Evolutionary conservation across 2,113 vertebrate species (phyloP).

Genomic region (Pseudonaja textilis): DNA sequence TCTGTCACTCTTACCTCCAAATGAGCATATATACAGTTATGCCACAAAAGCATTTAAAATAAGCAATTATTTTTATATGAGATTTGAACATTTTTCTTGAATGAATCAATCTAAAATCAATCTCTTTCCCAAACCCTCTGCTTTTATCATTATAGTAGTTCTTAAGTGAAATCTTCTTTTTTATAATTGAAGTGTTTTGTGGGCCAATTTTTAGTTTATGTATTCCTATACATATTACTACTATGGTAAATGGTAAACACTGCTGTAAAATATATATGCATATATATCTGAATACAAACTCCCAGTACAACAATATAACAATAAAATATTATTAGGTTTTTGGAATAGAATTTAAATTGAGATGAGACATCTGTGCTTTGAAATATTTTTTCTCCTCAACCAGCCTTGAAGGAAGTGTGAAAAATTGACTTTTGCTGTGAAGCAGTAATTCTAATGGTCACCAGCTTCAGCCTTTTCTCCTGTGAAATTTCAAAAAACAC

Average conservation of each 20-base stretch:
- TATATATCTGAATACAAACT: neutral
- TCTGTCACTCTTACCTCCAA: neutral
- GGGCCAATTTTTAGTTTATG: neutral
- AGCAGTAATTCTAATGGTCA: conserved; percentile 47
- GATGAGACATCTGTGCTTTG: neutral
- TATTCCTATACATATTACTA: neutral
- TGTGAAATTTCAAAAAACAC: conserved; percentile 47
- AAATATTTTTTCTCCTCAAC: conserved; percentile 40
- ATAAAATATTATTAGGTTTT: conserved; percentile 7
- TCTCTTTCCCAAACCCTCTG: neutral
- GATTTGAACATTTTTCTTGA: neutral
- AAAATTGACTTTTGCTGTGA: conserved; percentile 45
- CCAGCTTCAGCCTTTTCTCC: conserved; percentile 38
- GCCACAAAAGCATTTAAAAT: neutral
- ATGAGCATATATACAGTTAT: neutral
- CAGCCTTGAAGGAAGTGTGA: conserved; percentile 20
- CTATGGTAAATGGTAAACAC: neutral
- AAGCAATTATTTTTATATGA: neutral
- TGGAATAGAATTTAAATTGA: conserved; percentile 12
- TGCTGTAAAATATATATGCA: neutral
- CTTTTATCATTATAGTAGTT: neutral
- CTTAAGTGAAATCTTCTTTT: neutral
- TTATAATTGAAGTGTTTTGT: neutral
- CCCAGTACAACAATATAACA: neutral
- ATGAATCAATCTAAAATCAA: neutral